phyloP scores from a whole-genome alignment of 2,113 vertebrate species.

The Lutjanus erythropterus region DNA sequence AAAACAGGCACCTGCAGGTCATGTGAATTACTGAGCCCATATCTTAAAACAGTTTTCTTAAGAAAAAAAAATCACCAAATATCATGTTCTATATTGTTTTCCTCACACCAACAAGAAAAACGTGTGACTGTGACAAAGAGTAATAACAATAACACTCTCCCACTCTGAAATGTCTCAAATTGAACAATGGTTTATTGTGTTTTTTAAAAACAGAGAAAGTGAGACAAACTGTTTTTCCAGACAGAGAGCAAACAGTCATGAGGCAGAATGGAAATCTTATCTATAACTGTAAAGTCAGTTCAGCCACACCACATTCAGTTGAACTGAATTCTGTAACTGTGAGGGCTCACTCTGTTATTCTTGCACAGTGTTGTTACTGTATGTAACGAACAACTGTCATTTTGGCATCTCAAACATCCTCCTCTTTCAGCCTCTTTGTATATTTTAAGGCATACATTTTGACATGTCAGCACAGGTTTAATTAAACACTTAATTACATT shows the following conservation, averaged over 20 bases:
- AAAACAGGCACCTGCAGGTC: neutral
- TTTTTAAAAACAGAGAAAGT: neutral
- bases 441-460: neutral
- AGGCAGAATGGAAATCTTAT: conserved; percentile 2
- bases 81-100: neutral
- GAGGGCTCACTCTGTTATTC: neutral
- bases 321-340: neutral
- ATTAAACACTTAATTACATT: conserved; percentile 11
- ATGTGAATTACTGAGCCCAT: neutral
- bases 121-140: conserved; percentile 20
- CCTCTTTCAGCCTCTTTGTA: neutral
- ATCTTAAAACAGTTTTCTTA: neutral
- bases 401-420: neutral
- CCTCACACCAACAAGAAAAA: conserved; percentile 8
- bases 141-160: neutral
- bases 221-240: conserved; percentile 14
- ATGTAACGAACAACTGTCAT: neutral
- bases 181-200: conserved; percentile 5
- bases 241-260: conserved; percentile 11
- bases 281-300: neutral
- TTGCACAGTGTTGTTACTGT: neutral
- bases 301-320: neutral
- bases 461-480: neutral
- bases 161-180: neutral
- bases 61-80: neutral